Base-by-base conservation (phyloP, 2,888 invertebrate genomes). In the Tortricodes alternella region DNA sequence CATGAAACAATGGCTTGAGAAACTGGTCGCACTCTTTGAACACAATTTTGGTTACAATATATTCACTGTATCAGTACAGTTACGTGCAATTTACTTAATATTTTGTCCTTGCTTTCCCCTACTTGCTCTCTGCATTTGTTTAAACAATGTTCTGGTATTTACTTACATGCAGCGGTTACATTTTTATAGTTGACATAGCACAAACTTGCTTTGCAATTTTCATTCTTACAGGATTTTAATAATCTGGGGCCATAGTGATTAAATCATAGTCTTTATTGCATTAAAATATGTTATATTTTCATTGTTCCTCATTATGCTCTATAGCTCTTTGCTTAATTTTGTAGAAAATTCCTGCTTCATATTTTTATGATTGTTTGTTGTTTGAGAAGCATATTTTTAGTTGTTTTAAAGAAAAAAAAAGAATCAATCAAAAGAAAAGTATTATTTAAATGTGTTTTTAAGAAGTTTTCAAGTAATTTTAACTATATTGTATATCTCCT, bases 1-100 rank as follows among this genome's bases (percentile, higher is more conserved):
- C 62, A 57, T 62, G 62, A 62, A 64, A 59, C 44, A 49, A 43
- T 46, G 8, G 21, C 29, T 61, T 61, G 43, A 46, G 61, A 53
- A 60, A 62, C 46, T 37, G 50, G 44, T 58, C 41, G 43, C 53
- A 60, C 50, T 57, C 38, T 23, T 48, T 48, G 53, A 29, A 43
- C 50, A 50, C 46, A 29, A 60, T 53, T 50, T 53, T 50, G 24
- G 38, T 57, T 46, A 32, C 50, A 58, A 18, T 38, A 50, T 29
- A 34, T 29, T 35, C n/a, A n/a, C n/a, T n/a, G n/a, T n/a, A n/a
- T n/a, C n/a, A n/a, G n/a, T n/a, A n/a, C n/a, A 11, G 29, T 29
- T 29, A 29, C 29, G 29, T 59, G 29, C 21, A 23, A 43, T 49
- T 24, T 32, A 23, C 11, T 11, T 29, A 48, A 37, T 7, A 21